Conservation (phyloP, 2,888 invertebrate genomes). For the Tuta absoluta region DNA sequence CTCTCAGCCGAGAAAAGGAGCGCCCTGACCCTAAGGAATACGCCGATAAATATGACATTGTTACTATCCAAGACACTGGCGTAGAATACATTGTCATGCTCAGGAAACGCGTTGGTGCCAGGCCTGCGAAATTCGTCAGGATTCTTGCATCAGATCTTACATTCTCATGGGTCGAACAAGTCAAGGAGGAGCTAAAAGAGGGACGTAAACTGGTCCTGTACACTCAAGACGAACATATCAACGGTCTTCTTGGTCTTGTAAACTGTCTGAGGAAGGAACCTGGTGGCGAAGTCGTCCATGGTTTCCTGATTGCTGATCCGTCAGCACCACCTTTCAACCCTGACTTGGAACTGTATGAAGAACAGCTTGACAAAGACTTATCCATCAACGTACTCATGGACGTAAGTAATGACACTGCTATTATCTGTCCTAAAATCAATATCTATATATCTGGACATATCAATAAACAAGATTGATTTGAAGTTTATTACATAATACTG, state of each 20-base stretch:
- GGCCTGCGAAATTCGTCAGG: slow-evolving; percentile 73
- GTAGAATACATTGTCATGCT: slow-evolving; percentile 79
- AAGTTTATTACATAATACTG: too few relatives aligned
- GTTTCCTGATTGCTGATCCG: slow-evolving; percentile 83
- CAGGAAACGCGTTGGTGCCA: slow-evolving; percentile 70
- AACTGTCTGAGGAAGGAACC: slow-evolving; percentile 93
- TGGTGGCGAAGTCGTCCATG: slow-evolving; percentile 84
- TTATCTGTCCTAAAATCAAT: not conserved
- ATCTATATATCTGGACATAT: too few relatives aligned
- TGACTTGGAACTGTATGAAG: slow-evolving; percentile 83
- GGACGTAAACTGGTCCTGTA: slow-evolving; percentile 83
- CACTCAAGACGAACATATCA: slow-evolving; percentile 84
- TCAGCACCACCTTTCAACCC: slow-evolving; percentile 85
- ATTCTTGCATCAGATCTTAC: slow-evolving; percentile 61
- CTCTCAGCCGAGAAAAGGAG: slow-evolving; percentile 81
- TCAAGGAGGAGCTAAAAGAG: slow-evolving; percentile 67
- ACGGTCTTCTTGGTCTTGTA: slow-evolving; percentile 93
- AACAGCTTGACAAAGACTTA: slow-evolving; percentile 86
- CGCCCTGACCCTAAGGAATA: slow-evolving; percentile 68
- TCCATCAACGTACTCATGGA: slow-evolving; percentile 88
- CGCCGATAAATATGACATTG: slow-evolving; percentile 71
- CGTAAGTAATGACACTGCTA: slow-evolving; percentile 56
- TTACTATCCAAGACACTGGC: slow-evolving; percentile 73
- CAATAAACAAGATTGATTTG: too few relatives aligned
- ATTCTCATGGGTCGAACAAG: slow-evolving; percentile 79